These are phyloP conservation scores for Nestor notabilis DNA, from an alignment of 2,113 vertebrate species.

Conservation along the genomic window DNA sequence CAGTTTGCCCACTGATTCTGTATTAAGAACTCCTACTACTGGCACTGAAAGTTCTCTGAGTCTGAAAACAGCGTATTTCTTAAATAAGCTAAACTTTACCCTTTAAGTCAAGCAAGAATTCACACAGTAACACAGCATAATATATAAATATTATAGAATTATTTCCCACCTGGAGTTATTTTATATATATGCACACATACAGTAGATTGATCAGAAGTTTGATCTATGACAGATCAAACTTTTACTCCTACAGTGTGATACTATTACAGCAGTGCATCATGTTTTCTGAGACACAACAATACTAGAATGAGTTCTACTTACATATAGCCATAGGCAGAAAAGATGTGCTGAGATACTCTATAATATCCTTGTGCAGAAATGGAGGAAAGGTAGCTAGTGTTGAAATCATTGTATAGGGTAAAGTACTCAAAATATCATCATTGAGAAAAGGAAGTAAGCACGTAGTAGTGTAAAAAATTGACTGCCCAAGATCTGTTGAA, in stretches of 20 bases:
- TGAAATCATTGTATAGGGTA: slow-evolving; percentile 99
- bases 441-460: slow-evolving; percentile 98
- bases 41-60: neutral
- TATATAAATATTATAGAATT: neutral
- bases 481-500: slow-evolving; percentile 97
- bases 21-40: neutral
- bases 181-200: neutral
- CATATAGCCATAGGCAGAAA: slow-evolving; percentile 99
- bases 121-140: neutral
- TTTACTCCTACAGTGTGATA: neutral
- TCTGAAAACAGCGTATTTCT: neutral
- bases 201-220: neutral
- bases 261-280: neutral
- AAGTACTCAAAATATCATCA: slow-evolving; percentile 99
- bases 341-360: slow-evolving; percentile 98
- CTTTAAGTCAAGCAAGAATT: neutral
- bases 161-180: neutral
- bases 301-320: slow-evolving; percentile 81
- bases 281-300: neutral
- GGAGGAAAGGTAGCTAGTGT: slow-evolving; percentile 99
- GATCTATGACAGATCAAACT: neutral
- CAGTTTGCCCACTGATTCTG: neutral
- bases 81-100: neutral
- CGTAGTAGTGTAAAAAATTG: slow-evolving; percentile 99
- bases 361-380: slow-evolving; percentile 99